A percentile compares a stretch with the other conserved stretches of the same genome.
phyloP scores from a whole-genome alignment of 2,888 invertebrate genomes.

The Lordiphosa fenestrarum region DNA sequence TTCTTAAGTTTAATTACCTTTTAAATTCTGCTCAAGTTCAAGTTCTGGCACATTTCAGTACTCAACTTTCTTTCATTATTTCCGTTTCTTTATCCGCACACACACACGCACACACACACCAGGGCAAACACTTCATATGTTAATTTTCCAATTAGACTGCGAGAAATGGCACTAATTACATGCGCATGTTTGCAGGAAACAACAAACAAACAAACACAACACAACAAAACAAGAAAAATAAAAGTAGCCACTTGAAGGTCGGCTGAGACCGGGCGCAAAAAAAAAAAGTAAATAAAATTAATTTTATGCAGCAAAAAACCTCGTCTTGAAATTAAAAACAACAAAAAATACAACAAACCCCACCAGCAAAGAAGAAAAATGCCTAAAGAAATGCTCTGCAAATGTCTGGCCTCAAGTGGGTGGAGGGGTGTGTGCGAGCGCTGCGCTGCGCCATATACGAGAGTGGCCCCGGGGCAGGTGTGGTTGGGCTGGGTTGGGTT shows the following conservation, averaged over 20 bases:
- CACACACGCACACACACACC: slow-evolving; percentile 38
- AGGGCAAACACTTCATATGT: slow-evolving; percentile 68
- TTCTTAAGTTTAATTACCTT: not conserved
- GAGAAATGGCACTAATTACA: slow-evolving; percentile 73
- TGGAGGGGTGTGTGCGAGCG: not conserved
- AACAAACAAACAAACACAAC: slow-evolving; percentile 18
- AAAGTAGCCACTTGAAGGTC: slow-evolving; percentile 72
- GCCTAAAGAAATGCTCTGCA: slow-evolving; percentile 67
- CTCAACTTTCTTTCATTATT: slow-evolving; percentile 16
- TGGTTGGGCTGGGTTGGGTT: slow-evolving; percentile 3
- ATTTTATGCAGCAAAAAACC: slow-evolving; percentile 49
- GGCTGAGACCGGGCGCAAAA: slow-evolving; percentile 13
- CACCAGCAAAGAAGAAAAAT: slow-evolving; percentile 28
- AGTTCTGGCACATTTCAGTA: slow-evolving; percentile 29
- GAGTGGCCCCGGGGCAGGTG: slow-evolving; percentile 29
- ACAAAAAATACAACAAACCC: slow-evolving; percentile 8
- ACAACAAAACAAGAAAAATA: slow-evolving; percentile 36
- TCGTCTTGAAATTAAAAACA: slow-evolving; percentile 50
- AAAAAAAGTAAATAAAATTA: slow-evolving; percentile 63
- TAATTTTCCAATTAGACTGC: slow-evolving; percentile 72
- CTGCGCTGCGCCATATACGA: slow-evolving; percentile 17
- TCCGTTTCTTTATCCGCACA: slow-evolving; percentile 6
- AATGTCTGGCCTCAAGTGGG: slow-evolving; percentile 67
- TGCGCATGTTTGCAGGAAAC: slow-evolving; percentile 53
- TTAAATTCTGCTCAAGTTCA: slow-evolving; percentile 24